phyloP scores from a whole-genome alignment of 2,888 invertebrate genomes.

The Scrobipalpa costella region DNA sequence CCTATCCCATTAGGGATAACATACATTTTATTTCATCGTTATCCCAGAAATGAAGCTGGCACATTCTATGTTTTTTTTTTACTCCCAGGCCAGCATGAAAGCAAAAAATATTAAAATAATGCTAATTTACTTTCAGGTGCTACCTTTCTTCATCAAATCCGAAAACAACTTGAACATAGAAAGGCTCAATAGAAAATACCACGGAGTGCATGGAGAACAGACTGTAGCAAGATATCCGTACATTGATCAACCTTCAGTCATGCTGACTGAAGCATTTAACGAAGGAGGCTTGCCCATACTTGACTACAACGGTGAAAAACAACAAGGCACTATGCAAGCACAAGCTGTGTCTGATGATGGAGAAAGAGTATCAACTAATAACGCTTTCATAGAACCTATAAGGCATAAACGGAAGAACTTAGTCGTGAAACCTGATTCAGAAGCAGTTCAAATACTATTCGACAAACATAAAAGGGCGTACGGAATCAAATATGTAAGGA shows the following conservation, averaged over 20 bases:
- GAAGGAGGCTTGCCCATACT: conserved; percentile 80
- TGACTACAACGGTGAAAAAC: conserved; percentile 78
- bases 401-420: conserved; percentile 77
- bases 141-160: conserved; percentile 85
- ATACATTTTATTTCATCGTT: too few species aligned
- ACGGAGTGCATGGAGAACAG: conserved; percentile 81
- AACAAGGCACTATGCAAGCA: conserved; percentile 80
- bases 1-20: too few species aligned
- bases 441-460: conserved; percentile 79
- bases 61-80: too few species aligned
- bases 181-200: conserved; percentile 74
- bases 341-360: conserved; percentile 81
- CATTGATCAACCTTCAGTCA: conserved; percentile 77
- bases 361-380: conserved; percentile 81
- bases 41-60: too few species aligned
- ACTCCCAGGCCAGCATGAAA: too few species aligned
- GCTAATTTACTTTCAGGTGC: conserved; percentile 55
- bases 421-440: conserved; percentile 70
- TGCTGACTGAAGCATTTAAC: conserved; percentile 78
- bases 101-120: too few species aligned
- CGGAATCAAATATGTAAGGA: conserved; percentile 51
- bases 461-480: conserved; percentile 62
- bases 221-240: conserved; percentile 82
- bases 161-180: conserved; percentile 81
- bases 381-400: conserved; percentile 84